Evolutionary conservation across 2,113 vertebrate species (phyloP).

Genomic region (Dendrocopos noguchii): DNA sequence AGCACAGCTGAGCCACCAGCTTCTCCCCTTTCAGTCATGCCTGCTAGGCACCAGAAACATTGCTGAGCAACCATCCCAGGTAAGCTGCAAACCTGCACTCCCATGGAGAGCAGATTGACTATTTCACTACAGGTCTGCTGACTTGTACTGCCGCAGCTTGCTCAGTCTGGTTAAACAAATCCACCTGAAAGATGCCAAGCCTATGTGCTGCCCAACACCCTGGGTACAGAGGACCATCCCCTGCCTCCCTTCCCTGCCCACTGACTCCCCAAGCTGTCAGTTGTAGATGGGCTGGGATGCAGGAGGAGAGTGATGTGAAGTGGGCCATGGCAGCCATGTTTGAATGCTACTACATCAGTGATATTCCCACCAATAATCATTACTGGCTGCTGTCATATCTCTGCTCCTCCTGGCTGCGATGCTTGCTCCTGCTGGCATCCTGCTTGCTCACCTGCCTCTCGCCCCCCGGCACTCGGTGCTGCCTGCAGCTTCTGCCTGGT

Average conservation of each 20-base stretch:
- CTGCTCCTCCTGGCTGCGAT: background rate
- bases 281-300: rapidly evolving
- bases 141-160: background rate
- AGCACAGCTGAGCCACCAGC: background rate
- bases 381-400: rapidly evolving
- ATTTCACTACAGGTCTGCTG: background rate
- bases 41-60: background rate
- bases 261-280: background rate
- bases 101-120: rapidly evolving
- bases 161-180: background rate
- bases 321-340: rapidly evolving
- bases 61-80: background rate
- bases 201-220: rapidly evolving
- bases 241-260: background rate
- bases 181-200: background rate
- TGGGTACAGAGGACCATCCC: rapidly evolving
- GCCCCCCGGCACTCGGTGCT: background rate
- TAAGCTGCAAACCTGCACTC: background rate
- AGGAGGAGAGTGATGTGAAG: rapidly evolving
- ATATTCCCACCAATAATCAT: rapidly evolving
- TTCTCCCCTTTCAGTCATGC: background rate
- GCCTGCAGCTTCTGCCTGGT: background rate
- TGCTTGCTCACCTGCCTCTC: conserved; percentile 3
- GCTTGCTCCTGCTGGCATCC: background rate
- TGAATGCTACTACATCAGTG: rapidly evolving